Base-by-base conservation (phyloP, 2,113 vertebrate species). In the Otolemur garnettii region DNA sequence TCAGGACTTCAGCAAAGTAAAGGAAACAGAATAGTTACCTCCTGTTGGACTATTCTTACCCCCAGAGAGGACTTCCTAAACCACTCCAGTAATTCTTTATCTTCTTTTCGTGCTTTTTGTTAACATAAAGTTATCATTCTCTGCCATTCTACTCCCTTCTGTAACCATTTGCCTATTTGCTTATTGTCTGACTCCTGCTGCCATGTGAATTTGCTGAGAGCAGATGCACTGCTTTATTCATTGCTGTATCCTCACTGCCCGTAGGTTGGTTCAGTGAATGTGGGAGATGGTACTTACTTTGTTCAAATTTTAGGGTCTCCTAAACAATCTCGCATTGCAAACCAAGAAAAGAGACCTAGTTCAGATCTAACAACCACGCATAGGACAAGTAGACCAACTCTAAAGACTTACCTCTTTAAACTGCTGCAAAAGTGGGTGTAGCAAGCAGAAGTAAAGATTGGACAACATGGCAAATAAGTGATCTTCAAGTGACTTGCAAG, bases 401-500 rank as follows among this genome's bases (percentile, higher is more conserved):
- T 35, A 28, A 87, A 82, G 22, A 83, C 4, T 45, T 21, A 66
- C n/a, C 22, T 86, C 84, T 80, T 57, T 26, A 2, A 91, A 77
- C 12, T 57, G 28, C 24, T 50, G 92, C 10, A 7, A 22, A 50
- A 68, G 17, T 53, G 64, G 4, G 5, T 50, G 5, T 50, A 78
- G 24, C 14, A 91, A 60, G 2, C 24, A 72, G 18, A 92, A 50
- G 69, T 24, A 33, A 57, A 87, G 24, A 64, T 42, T 86, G 18
- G 2, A 85, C 1, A 4, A 42, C 18, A 74, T 28, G 53, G 28
- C 33, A 15, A 96, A 85, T 45, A 79, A 62, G 33, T 62, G 68
- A 95, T 79, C 57, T 79, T 83, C 62, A 91, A 77, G 6, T 92
- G 35, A 82, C 22, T 68, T 74, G 90, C n/a, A 17, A 80, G 64